Evolutionary conservation across 2,113 vertebrate genomes (phyloP), one percentile per base, ranked within the genome.

Genomic region (Isichthys henryi): DNA sequence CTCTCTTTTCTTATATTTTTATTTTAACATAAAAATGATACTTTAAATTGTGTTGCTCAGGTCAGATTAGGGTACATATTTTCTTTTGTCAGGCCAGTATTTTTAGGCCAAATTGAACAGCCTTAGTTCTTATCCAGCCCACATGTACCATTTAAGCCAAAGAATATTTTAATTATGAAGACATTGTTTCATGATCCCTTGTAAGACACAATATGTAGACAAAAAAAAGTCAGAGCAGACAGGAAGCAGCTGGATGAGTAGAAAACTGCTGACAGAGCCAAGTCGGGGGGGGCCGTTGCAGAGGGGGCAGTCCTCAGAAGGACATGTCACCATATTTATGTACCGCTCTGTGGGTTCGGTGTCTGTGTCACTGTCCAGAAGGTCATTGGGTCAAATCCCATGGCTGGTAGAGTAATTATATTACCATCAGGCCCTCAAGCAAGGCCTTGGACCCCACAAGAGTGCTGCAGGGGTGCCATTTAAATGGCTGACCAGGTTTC

Each of bases 101-200:
- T 82, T 82, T 82, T 19, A 82, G 35, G 35, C 35, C 77, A 35
- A 82, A 82, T 35, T 39, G 45, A 82, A 82, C n/a, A 53, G 52
- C 52, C 17, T 53, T 7, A 82, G 35, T 31, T 82, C 5, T 35
- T 82, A 17, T 19, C 27, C 15, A 35, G 11, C n/a, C 10, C 10
- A 35, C 11, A 23, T 46, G 39, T 83, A 83, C 43, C 10, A 31
- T 48, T 19, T 46, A 23, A 45, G 19, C 80, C 45, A 83, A 45
- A 83, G 13, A 83, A 83, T 39, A 83, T 84, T 46, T 84, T 84
- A 82, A n/a, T 84, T 84, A 84, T 23, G 43, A 84, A 48, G 45
- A 48, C 82, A 23, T 4, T 46, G 82, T 23, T 77, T 84, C 35
- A 84, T 84, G 15, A n/a, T 23, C 82, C 82, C 45, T 46, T 48